These are phyloP conservation scores for Epinephelus lanceolatus DNA, from an alignment of 2,113 vertebrate genomes.

Conservation along the genomic window DNA sequence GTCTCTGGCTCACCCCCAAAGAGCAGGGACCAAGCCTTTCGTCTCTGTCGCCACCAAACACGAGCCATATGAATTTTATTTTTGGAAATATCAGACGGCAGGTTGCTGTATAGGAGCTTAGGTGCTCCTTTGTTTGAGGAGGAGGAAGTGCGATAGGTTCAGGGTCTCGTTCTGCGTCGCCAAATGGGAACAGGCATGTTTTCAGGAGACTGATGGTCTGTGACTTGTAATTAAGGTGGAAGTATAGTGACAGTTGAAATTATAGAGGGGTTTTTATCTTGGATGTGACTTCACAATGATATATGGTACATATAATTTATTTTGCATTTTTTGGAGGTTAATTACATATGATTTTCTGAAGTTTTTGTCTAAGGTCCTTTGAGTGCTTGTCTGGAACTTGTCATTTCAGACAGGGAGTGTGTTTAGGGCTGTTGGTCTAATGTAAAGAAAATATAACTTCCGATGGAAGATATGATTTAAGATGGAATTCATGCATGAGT, in stretches of 20 bases:
- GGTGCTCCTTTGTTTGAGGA: conserved; percentile 33
- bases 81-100: conserved; percentile 23
- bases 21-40: conserved; percentile 12
- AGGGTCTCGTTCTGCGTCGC: not conserved
- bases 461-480: not conserved
- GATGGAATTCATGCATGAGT: not conserved
- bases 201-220: not conserved
- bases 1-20: conserved; percentile 50
- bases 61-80: conserved; percentile 25
- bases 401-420: not conserved
- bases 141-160: conserved; percentile 10
- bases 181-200: conserved; percentile 9
- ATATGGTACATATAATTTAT: not conserved
- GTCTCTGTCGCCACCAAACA: conserved; percentile 16
- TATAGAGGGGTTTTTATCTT: not conserved
- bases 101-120: conserved; percentile 20
- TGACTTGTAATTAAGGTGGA: not conserved
- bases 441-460: not conserved
- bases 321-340: not conserved
- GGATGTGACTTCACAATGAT: conserved; percentile 9
- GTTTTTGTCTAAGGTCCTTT: not conserved
- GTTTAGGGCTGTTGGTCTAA: not conserved
- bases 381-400: not conserved
- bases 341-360: not conserved
- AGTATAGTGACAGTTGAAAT: not conserved